Evolutionary conservation across 2,113 vertebrate genomes (phyloP), one percentile per base, ranked within the genome.

Genomic region (Eurypyga helias): DNA sequence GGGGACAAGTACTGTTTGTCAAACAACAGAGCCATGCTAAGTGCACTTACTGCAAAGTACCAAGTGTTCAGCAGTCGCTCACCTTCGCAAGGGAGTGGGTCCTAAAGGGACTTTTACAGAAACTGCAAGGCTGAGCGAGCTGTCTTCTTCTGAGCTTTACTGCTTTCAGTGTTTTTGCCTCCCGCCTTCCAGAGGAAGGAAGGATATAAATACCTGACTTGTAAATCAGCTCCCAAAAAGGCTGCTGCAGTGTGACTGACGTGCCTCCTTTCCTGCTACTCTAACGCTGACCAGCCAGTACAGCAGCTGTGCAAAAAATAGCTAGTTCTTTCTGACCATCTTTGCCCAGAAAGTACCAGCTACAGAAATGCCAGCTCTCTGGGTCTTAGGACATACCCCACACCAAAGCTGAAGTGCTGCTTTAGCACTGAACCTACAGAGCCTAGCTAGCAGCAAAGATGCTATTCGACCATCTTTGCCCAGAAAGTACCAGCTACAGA

Each of bases 21-120:
- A 54, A 62, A 62, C 36, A 72, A 19, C 19, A 14, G 1, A 3
- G 29, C 66, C 34, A 45, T 1, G 7, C 18, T 36, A 49, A 76
- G 33, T 2, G 21, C 9, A 31, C 5, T 11, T 13, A 36, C 29
- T 81, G 54, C 70, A 1, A 43, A 49, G 67, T 17, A 38, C 17
- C 71, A 72, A 57, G 41, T 9, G 2, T 31, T 23, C 76, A 55
- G 3, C 6, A n/a, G 43, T 10, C n/a, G 7, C 46, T 15, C 34
- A 62, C 33, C 61, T 49, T 49, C 0, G 0, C 7, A 46, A 4
- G 10, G 29, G 10, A 67, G 1, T 8, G 10, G 17, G 43, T 81
- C 13, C 71, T 34, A 8, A 61, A 64, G 28, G 16, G 46, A 48
- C 24, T 81, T 79, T 1, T 5, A 34, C 28, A 66, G 21, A 83